phyloP scores from a whole-genome alignment of 2,797 vertebrate species.

The Mionectes olivaceus region DNA sequence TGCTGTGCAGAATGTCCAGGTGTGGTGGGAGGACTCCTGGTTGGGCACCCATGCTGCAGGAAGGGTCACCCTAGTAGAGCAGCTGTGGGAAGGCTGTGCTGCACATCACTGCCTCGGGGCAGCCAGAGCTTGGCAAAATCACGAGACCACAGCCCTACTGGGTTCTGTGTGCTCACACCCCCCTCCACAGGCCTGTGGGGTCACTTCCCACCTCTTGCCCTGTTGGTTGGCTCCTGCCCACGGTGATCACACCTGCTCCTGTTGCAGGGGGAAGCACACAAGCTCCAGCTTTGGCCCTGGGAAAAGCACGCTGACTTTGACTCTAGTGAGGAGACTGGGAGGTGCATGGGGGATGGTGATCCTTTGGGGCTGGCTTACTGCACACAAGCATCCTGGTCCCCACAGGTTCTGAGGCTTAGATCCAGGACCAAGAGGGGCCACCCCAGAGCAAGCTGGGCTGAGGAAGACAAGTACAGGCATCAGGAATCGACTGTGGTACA shows the following conservation, averaged over 20 bases:
- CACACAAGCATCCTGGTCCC: neutral
- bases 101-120: rapidly evolving
- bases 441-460: neutral
- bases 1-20: neutral
- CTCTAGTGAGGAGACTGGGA: neutral
- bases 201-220: neutral
- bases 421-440: rapidly evolving
- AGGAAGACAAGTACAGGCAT: neutral
- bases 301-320: neutral
- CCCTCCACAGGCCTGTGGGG: too few species aligned
- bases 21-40: rapidly evolving
- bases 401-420: neutral
- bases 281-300: neutral
- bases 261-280: neutral
- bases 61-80: neutral
- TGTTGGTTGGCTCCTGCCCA: neutral
- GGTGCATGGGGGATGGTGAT: neutral
- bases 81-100: neutral
- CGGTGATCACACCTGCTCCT: neutral
- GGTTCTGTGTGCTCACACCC: neutral
- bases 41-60: rapidly evolving
- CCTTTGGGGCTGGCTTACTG: too few species aligned
- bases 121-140: neutral
- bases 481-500: neutral
- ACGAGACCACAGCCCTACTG: neutral